Base-by-base conservation (phyloP, 2,113 vertebrate species). In the Lota lota region DNA sequence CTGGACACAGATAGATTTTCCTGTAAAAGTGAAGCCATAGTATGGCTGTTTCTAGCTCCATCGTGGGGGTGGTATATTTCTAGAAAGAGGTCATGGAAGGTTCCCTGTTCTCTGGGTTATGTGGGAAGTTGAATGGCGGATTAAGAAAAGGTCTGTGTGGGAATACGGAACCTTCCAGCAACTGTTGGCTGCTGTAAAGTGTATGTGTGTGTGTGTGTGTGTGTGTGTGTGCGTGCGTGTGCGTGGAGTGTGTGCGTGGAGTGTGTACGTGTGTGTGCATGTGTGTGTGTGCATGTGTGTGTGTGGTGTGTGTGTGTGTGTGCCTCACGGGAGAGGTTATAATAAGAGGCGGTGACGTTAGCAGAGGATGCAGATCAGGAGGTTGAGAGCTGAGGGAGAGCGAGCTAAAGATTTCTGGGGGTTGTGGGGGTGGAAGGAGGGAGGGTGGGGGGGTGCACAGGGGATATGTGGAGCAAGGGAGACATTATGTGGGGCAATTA, bases 321-420 rank as follows among this genome's bases (percentile, higher is more conserved):
- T n/a, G 59, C 70, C 73, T 83, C 81, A 79, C 80, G 84, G 81
- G 77, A 85, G 64, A 79, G 65, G 77, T 79, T 88, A 79, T 83
- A 85, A 87, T 80, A 86, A 82, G 40, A 47, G 40, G 10, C 6
- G 40, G 10, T 47, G 40, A 47, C 54, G 17, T 17, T 59, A 69
- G 63, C 36, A 47, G 70, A 68, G 24, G 24, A 47, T 12, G 40
- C 40, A 47, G 40, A 47, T 47, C 40, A 47, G 40, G 40, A 47
- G 40, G 40, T 47, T 47, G 40, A 14, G 40, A 47, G 40, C 40
- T 47, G 40, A 47, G 40, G 40, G 40, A 47, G 40, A 47, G 40
- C 40, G 40, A 47, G 40, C 1, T 47, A 10, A 1, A 47, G 40
- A 47, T 47, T 47, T 47, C 40, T 47, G 40, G 40, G 40, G 40